Percentiles rank a stretch among this genome's conserved stretches.
Evolutionary conservation across 2,797 vertebrate species (phyloP).

Genomic region (Melanotaenia nigrans): DNA sequence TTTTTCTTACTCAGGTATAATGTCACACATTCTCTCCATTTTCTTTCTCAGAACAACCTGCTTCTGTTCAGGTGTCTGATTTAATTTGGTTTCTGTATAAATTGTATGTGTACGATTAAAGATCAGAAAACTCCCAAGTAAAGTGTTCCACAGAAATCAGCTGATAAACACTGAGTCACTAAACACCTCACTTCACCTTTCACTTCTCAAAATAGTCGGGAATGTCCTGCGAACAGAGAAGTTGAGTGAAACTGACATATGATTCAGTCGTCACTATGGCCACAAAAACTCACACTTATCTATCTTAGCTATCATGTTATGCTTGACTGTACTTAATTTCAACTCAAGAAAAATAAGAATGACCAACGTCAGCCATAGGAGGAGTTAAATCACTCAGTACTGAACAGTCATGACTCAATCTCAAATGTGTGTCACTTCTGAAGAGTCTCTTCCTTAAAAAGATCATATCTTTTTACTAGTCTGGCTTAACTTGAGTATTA

Average conservation of each 20-base stretch:
- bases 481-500: conserved; percentile 37
- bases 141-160: conserved; percentile 61
- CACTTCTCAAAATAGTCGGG: conserved; percentile 59
- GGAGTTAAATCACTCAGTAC: conserved; percentile 37
- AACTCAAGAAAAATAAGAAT: conserved; percentile 23
- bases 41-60: neutral
- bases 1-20: neutral
- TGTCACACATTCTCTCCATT: neutral
- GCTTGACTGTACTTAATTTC: neutral
- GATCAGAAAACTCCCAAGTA: conserved; percentile 39
- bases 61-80: neutral
- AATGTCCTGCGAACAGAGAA: conserved; percentile 53
- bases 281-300: conserved; percentile 2
- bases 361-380: neutral
- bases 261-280: conserved; percentile 19
- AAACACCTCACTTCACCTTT: conserved; percentile 50
- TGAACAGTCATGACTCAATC: neutral
- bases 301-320: neutral
- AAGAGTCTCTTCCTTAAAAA: conserved; percentile 19
- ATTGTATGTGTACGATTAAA: conserved; percentile 1
- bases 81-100: conserved; percentile 9
- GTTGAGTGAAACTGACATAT: conserved; percentile 46
- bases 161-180: conserved; percentile 32
- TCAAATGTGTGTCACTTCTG: conserved; percentile 2
- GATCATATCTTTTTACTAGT: conserved; percentile 37